Evolutionary conservation across 2,113 vertebrate species (phyloP).

Genomic region (Oreotrochilus melanogaster): DNA sequence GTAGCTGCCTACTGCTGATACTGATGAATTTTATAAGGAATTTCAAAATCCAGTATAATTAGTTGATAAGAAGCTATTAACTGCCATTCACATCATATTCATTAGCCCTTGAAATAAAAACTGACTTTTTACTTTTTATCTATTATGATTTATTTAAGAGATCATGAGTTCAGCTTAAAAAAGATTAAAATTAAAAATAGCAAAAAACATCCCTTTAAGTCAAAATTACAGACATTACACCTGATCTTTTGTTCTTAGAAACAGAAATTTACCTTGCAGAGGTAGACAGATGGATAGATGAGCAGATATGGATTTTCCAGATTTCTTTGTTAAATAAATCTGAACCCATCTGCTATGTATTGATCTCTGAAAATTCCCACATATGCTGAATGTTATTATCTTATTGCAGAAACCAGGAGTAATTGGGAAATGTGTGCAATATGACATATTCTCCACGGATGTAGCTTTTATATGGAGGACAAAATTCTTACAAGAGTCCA

Average conservation of each 20-base stretch:
- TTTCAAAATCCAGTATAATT: background rate
- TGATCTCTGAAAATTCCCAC: background rate
- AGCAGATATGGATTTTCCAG: background rate
- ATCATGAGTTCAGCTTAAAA: background rate
- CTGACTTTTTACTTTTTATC: background rate
- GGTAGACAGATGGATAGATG: background rate
- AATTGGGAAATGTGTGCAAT: background rate
- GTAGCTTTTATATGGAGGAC: accelerated
- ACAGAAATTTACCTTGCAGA: background rate
- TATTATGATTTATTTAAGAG: background rate
- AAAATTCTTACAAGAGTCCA: background rate
- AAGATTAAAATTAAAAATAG: background rate
- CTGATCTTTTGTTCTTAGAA: background rate
- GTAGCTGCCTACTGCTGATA: background rate
- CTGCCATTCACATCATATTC: background rate
- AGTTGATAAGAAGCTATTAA: background rate
- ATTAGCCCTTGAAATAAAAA: background rate
- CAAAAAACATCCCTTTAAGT: background rate
- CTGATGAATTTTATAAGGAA: background rate
- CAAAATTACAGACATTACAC: background rate
- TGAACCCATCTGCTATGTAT: background rate
- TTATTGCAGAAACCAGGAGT: background rate
- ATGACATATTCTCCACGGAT: background rate
- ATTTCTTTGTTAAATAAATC: background rate
- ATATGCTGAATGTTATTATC: background rate